Evolutionary conservation across 2,888 invertebrate species (phyloP), one percentile per base, ranked within the genome.

Genomic region (Leucophora obtusa): DNA sequence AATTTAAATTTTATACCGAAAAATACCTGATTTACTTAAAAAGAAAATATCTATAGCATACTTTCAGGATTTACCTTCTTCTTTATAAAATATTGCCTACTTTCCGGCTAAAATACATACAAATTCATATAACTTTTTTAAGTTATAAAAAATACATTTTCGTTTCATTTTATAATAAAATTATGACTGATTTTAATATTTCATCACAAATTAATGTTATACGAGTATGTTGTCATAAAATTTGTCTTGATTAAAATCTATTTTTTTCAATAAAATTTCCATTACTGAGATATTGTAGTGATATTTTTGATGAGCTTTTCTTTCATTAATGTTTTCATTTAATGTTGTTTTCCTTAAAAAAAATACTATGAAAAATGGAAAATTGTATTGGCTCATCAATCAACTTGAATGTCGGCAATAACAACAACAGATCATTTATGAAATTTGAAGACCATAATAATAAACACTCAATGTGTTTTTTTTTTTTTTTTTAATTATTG

Each of bases 381-480:
- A 28, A 4, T 14, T 47, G 14, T 15, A 47, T 14, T 1, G n/a
- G n/a, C 43, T 47, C n/a, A 47, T 47, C 43, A 47, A 47, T 47
- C 43, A 47, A n/a, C 6, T 47, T n/a, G 43, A 1, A 3, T 47
- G 43, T n/a, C 15, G 14, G 14, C 11, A n/a, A n/a, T 6, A 47
- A n/a, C 43, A 47, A 5, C 4, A n/a, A n/a, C 15, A n/a, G n/a
- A 47, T 47, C n/a, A n/a, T 47, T 47, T 14, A n/a, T 47, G 43
- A 47, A 47, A 47, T 47, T 47, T 47, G 43, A 47, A n/a, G 43
- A n/a, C 43, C 43, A 76, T 76, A 63, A 69, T 35, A 62, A 70
- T 76, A 76, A 70, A 70, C 69, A 76, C 21, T 58, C 43, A 63
- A 76, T 70, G 58, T 51, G 62, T 62, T 54, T 62, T 24, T 4